These are phyloP conservation scores for Sturnus vulgaris DNA, from an alignment of 2,113 vertebrate species.

Conservation along the genomic window DNA sequence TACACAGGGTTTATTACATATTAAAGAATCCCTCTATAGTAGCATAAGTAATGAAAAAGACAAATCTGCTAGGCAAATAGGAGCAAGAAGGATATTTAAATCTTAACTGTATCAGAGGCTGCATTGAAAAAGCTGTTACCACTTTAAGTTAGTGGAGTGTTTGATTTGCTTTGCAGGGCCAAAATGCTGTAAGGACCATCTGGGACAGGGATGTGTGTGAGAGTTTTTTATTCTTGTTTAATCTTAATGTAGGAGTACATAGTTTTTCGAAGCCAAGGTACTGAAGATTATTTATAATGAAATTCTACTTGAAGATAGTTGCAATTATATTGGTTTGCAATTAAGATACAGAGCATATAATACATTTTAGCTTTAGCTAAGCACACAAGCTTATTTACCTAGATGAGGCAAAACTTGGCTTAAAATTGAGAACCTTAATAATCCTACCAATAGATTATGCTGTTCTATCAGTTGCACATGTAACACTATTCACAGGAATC, in stretches of 20 bases:
- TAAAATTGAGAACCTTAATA: slow-evolving; percentile 24
- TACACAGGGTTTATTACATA: background rate
- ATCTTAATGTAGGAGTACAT: background rate
- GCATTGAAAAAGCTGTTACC: background rate
- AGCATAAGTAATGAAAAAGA: background rate
- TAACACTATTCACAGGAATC: background rate
- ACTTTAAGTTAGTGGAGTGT: background rate
- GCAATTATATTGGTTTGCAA: slow-evolving; percentile 16
- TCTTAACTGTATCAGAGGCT: background rate
- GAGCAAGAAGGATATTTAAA: background rate
- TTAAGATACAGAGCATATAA: background rate
- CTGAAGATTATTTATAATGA: slow-evolving; percentile 19
- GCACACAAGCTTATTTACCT: slow-evolving; percentile 20
- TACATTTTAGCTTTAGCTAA: slow-evolving; percentile 31
- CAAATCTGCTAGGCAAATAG: background rate
- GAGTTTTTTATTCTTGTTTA: background rate
- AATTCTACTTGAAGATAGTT: background rate
- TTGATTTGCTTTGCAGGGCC: slow-evolving; percentile 5
- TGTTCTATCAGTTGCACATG: background rate
- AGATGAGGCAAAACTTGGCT: slow-evolving; percentile 46
- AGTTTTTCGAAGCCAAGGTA: slow-evolving; percentile 12
- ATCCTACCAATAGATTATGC: background rate
- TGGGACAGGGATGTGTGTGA: background rate
- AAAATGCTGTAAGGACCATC: background rate
- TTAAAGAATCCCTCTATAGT: background rate